Base-by-base conservation (phyloP, 2,113 vertebrate species). In the Cochlearius cochlearius region DNA sequence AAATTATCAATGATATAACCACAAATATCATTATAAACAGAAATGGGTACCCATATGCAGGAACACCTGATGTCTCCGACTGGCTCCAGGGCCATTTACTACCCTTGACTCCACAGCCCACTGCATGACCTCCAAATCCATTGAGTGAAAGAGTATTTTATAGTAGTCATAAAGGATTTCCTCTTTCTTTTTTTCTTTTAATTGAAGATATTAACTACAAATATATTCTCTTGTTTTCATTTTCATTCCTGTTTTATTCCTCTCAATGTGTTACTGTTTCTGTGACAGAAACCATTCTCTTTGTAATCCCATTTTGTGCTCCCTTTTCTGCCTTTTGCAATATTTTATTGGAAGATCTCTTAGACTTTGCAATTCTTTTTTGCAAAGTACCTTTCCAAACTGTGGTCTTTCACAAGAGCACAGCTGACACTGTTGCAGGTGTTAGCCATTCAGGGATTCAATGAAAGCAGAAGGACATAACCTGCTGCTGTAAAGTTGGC, bases 401-500 rank as follows among this genome's bases (percentile, higher is more conserved):
- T 19, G 27, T 23, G 5, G 11, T 75, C 16, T 21, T 23, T 77
- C 53, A 18, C 4, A 84, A 76, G 39, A 85, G 12, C 5, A 68
- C 11, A 49, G 17, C 10, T 78, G 18, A 15, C 23, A n/a, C 5
- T 76, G 7, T 56, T 47, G 15, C 12, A 64, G 19, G 30, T 43
- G 17, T 62, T 55, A 77, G 7, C 15, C 9, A 39, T 38, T 52
- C 47, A 53, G 14, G 27, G 11, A 6, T 83, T 58, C 63, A 74
- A 22, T 3, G 2, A 76, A 93, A 50, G 4, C 15, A 69, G 47
- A 86, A 49, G 16, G 43, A 43, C 11, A 59, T 18, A 59, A 52
- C 5, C 26, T 55, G 6, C 7, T 36, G 9, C 17, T 41, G 9
- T 72, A 53, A 78, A 78, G 43, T 43, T 0, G 0, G 2, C 45